Evolutionary conservation across 1,140 invertebrate species (phyloP).

Genomic region (Drosophila athabasca): DNA sequence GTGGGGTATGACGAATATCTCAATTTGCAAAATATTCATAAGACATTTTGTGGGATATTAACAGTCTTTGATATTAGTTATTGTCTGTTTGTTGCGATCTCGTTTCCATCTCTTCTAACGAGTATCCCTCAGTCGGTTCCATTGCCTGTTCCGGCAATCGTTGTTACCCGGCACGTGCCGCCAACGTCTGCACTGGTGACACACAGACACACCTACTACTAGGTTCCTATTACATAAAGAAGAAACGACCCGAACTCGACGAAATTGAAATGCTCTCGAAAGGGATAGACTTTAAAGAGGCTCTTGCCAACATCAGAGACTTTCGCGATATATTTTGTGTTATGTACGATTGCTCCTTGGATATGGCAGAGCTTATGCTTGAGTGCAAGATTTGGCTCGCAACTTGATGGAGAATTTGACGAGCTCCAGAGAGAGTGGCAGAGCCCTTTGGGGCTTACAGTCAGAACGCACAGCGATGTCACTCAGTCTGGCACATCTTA

Average conservation of each 20-base stretch:
- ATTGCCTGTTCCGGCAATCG: not conserved
- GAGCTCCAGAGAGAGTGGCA: too few species aligned
- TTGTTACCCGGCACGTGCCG: conserved; percentile 47
- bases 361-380: too few species aligned
- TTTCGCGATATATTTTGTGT: too few species aligned
- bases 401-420: too few species aligned
- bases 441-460: not conserved
- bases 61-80: too few species aligned
- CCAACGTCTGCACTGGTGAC: not conserved
- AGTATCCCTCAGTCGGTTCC: conserved; percentile 1
- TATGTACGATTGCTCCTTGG: too few species aligned
- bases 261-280: conserved; percentile 24
- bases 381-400: too few species aligned
- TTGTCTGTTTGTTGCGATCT: too few species aligned
- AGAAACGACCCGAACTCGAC: conserved; percentile 11
- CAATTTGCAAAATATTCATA: not conserved
- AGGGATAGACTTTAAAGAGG: conserved; percentile 1
- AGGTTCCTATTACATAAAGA: conserved; percentile 41
- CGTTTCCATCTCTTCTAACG: too few species aligned
- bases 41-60: not conserved
- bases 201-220: conserved; percentile 18
- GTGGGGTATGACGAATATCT: not conserved
- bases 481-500: conserved; percentile 25
- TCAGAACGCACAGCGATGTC: conserved; percentile 7
- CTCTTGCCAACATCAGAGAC: not conserved